phyloP scores from a whole-genome alignment of 2,113 vertebrate species.

The Amblyopsis rosae region DNA sequence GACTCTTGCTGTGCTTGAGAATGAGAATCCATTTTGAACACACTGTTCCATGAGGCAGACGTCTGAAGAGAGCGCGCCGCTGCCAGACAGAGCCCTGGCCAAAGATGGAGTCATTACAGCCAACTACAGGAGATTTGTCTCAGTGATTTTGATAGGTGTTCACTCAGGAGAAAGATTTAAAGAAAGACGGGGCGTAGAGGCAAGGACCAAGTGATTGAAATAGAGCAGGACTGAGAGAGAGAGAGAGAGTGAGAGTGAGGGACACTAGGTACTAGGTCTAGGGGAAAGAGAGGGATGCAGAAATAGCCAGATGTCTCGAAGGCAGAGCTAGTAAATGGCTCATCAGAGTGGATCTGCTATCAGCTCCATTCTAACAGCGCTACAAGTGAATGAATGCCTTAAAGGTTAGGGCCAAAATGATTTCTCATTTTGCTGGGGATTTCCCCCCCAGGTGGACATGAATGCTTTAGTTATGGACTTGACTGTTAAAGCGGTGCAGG shows the following conservation, averaged over 20 bases:
- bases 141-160: conserved; percentile 20
- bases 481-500: conserved; percentile 57
- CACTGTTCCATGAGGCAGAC: not conserved
- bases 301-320: conserved; percentile 37
- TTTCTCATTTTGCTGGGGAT: conserved; percentile 61
- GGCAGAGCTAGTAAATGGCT: conserved; percentile 65
- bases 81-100: not conserved
- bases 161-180: conserved; percentile 6
- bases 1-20: not conserved
- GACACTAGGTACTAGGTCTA: conserved; percentile 11
- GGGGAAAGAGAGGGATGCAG: not conserved
- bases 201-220: not conserved
- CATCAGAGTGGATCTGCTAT: conserved; percentile 61
- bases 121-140: conserved; percentile 1
- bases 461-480: conserved; percentile 69
- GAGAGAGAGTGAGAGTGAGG: conserved; percentile 15
- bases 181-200: conserved; percentile 4
- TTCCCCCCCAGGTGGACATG: conserved; percentile 66
- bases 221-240: not conserved
- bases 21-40: not conserved
- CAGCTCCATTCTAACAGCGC: conserved; percentile 53
- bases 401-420: conserved; percentile 68
- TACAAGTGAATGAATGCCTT: conserved; percentile 65
- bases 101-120: conserved; percentile 12
- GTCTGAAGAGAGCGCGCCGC: not conserved